Conservation (phyloP, 2,113 vertebrate species). For the Microtus montanus region DNA sequence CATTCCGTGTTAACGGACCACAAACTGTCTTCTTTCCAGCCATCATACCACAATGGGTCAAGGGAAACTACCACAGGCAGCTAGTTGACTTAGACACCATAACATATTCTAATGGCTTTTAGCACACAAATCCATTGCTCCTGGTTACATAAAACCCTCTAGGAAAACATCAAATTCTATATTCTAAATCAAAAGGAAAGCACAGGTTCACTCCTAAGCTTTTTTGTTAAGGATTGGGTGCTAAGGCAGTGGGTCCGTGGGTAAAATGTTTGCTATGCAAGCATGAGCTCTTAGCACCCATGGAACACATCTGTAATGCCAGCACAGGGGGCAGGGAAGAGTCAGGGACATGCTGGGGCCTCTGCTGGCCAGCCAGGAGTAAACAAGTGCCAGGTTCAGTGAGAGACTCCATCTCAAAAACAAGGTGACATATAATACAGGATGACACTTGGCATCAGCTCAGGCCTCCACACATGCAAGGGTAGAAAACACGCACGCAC, state of each 20-base stretch:
- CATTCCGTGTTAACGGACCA: not conserved
- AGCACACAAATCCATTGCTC: not conserved
- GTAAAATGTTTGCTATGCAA: not conserved
- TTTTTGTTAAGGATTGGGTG: not conserved
- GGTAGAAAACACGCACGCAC: too few species aligned
- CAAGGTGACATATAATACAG: not conserved
- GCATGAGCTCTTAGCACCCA: too few species aligned
- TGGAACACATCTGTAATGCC: not conserved
- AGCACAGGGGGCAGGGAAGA: not conserved
- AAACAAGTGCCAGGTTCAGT: not conserved
- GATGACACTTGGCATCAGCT: not conserved
- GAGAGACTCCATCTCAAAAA: not conserved
- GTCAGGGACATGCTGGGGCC: not conserved
- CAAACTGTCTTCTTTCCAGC: not conserved
- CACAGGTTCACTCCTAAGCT: not conserved
- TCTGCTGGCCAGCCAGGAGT: not conserved
- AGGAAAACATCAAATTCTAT: not conserved
- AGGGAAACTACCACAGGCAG: not conserved
- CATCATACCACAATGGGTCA: not conserved
- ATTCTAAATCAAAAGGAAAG: conserved; percentile 21
- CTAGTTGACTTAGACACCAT: not conserved
- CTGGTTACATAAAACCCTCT: conserved; percentile 6
- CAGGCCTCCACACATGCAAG: not conserved
- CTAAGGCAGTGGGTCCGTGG: too few species aligned
- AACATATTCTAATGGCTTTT: not conserved